phyloP scores from a whole-genome alignment of 2,888 invertebrate genomes.

The Buathra laborator region DNA sequence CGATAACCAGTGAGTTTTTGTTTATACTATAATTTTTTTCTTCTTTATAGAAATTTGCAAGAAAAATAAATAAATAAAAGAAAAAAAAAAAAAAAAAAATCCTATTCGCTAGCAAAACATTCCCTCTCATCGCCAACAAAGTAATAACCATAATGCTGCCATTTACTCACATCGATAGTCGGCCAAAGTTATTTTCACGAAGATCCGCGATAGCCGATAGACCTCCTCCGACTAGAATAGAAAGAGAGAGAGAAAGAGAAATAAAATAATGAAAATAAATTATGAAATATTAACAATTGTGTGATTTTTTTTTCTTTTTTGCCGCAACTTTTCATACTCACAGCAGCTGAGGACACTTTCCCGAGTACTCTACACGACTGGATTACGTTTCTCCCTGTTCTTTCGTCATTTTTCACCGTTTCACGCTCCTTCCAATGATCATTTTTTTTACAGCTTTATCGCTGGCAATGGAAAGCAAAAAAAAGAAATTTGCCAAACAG shows the following conservation, averaged over 20 bases:
- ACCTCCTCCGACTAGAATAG: slow-evolving; percentile 40
- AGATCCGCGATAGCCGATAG: neutral
- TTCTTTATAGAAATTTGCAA: slow-evolving; percentile 34
- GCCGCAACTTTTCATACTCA: slow-evolving; percentile 45
- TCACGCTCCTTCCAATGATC: slow-evolving; percentile 9
- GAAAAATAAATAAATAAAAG: slow-evolving; percentile 33
- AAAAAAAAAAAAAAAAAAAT: slow-evolving; percentile 13
- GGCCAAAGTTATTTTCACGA: slow-evolving; percentile 29
- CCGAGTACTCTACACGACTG: slow-evolving; percentile 18
- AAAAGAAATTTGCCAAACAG: neutral
- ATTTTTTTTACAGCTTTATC: neutral
- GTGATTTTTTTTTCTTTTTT: slow-evolving; percentile 64
- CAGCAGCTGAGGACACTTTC: slow-evolving; percentile 49
- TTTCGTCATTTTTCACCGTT: neutral
- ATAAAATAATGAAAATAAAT: slow-evolving; percentile 40
- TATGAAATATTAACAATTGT: slow-evolving; percentile 61
- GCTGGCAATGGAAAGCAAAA: neutral
- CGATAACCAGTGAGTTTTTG: slow-evolving; percentile 79
- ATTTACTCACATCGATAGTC: slow-evolving; percentile 52
- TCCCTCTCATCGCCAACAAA: slow-evolving; percentile 30
- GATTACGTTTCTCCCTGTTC: slow-evolving; percentile 2
- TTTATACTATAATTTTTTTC: slow-evolving; percentile 59
- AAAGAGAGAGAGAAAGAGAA: slow-evolving; percentile 1
- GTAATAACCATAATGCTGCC: slow-evolving; percentile 58
- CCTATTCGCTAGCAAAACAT: slow-evolving; percentile 13